phyloP scores from a whole-genome alignment of 2,113 vertebrate genomes.

The Nycticryphes semicollaris region DNA sequence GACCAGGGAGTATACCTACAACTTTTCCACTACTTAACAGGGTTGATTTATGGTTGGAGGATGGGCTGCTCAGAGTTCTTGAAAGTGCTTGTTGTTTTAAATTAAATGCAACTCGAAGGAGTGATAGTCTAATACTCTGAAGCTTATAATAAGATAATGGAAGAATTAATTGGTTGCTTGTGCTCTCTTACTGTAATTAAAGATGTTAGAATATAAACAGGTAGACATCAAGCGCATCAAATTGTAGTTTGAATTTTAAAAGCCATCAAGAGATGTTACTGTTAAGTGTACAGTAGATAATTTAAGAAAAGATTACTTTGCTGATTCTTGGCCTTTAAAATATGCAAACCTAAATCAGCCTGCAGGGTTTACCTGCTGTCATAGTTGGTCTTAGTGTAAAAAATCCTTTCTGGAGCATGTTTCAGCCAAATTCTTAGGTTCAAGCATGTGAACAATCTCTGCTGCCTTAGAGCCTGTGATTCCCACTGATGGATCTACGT shows the following conservation, averaged over 20 bases:
- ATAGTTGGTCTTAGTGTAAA: neutral
- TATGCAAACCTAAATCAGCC: neutral
- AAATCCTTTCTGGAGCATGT: rapidly evolving
- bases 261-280: neutral
- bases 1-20: neutral
- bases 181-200: neutral
- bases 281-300: neutral
- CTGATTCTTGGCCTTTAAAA: neutral
- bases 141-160: neutral
- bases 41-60: neutral
- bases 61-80: neutral
- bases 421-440: neutral
- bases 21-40: neutral
- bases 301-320: neutral
- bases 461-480: neutral
- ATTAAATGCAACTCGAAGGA: neutral
- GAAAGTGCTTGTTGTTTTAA: neutral
- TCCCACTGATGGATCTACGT: neutral
- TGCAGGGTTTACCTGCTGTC: neutral
- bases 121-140: neutral
- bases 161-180: neutral
- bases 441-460: neutral
- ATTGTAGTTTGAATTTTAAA: neutral
- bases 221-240: neutral
- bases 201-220: neutral